These are phyloP conservation scores for Trichechus manatus DNA, from an alignment of 2,113 vertebrate species.

Conservation along the genomic window DNA sequence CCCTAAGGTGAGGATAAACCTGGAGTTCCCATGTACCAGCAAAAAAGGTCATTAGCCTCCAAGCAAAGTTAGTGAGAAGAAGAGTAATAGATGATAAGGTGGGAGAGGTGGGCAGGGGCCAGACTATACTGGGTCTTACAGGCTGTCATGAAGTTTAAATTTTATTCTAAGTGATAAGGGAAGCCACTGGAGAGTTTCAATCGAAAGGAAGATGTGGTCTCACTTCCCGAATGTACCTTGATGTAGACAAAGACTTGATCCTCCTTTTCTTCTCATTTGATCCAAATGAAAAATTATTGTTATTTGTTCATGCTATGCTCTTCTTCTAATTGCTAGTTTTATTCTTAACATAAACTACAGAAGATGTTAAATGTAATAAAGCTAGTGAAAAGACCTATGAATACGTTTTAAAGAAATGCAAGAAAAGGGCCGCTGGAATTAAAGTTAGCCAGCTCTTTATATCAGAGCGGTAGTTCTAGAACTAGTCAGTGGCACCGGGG, in stretches of 20 bases:
- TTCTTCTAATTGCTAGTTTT: background rate
- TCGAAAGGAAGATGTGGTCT: background rate
- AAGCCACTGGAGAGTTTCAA: background rate
- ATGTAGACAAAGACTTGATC: background rate
- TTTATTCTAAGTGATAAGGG: background rate
- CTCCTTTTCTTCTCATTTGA: background rate
- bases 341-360: background rate
- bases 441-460: background rate
- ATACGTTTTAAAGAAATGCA: background rate
- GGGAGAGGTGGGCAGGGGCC: no score
- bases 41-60: background rate
- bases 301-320: background rate
- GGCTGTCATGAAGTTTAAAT: background rate
- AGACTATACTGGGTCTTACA: background rate
- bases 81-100: background rate
- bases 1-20: background rate
- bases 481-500: background rate
- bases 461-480: background rate
- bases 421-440: background rate
- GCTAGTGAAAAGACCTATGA: background rate
- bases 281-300: background rate
- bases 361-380: background rate
- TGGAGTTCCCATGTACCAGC: background rate
- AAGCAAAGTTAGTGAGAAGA: no score
- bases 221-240: background rate